Base-by-base conservation (phyloP, 2,113 vertebrate species). In the Pomatorhinus ruficollis region DNA sequence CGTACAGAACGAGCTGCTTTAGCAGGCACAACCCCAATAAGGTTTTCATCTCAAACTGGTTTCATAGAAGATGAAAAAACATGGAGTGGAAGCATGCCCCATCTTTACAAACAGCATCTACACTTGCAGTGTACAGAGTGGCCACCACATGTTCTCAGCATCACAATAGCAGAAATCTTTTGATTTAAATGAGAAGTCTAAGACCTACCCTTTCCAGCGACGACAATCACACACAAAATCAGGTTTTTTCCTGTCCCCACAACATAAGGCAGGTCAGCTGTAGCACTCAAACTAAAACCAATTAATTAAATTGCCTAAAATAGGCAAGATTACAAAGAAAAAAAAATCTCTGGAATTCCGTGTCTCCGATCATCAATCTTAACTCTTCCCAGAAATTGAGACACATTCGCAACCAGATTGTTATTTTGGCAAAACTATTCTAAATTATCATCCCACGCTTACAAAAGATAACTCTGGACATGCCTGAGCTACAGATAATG, bases 1-100 rank as follows among this genome's bases (percentile, higher is more conserved):
- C 0, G 0, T 47, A 47, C 12, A 40, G 37, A 65, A 57, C 0
- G 1, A 88, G 18, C 40, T 68, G 39, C 40, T 54, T 27, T 9
- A 81, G 52, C 40, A 76, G 70, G 87, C 1, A 0, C 39, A 93
- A 37, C 31, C 25, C 54, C 3, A 1, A 66, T 33, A 10, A 68
- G 14, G 27, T 61, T 96, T 83, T 37, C 13, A 39, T 21, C 60
- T 10, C 64, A 84, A 91, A 79, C 4, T 19, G 8, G n/a, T 27
- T 64, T 83, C 20, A 64, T 1, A 82, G 30, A 66, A 47, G 15
- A 47, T 0, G 1, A 54, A 74, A 91, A 72, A 44, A 15, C 10
- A 60, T 0, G 1, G 9, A 42, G 23, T 15, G 15, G 44, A 76
- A 95, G 11, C 1, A 2, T 11, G 6, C 35, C 28, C 14, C 18